Evolutionary conservation across 2,797 vertebrate species (phyloP), one percentile per base, ranked within the genome.

Genomic region (Scyliorhinus canicula): DNA sequence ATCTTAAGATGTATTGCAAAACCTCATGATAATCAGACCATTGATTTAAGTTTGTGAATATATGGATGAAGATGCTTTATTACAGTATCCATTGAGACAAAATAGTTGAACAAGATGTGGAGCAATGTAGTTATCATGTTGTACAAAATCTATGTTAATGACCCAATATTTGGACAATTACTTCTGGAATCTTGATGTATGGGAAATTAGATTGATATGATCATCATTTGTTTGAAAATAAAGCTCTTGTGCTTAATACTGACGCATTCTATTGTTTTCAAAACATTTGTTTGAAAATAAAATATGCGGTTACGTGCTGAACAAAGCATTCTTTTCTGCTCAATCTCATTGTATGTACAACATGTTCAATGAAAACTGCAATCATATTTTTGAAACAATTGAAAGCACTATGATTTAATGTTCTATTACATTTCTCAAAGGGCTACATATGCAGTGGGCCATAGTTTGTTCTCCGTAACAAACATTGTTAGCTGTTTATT

Each of bases 111-210:
- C 21, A 57, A 50, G 31, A 50, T 94, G 12, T 47, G 26, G 67
- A 94, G 50, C 93, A 67, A 67, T 63, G 88, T 65, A 65, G n/a
- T 67, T 67, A 74, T 50, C 47, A 94, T 74, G 93, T 94, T 74
- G 93, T 94, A 94, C 12, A 94, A 16, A 94, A 74, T 94, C 67
- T 28, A 69, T 74, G 47, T 74, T 94, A 71, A 94, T 94, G 31
- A 69, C 47, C 93, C 14, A 52, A n/a, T 14, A 71, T 52, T 94
- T 67, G 28, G 69, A 52, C 31, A 71, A 35, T 55, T 19, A 74
- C 28, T 67, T 67, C 63, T 71, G 93, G 47, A 74, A 74, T 71
- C 28, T 50, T 35, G 44, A 71, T 69, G 47, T 71, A 52, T 71
- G 47, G 28, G 26, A 52, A 71, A 50, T 16, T 52, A 8, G 31